phyloP scores from a whole-genome alignment of 2,888 invertebrate genomes.

The Abscondita cerata region DNA sequence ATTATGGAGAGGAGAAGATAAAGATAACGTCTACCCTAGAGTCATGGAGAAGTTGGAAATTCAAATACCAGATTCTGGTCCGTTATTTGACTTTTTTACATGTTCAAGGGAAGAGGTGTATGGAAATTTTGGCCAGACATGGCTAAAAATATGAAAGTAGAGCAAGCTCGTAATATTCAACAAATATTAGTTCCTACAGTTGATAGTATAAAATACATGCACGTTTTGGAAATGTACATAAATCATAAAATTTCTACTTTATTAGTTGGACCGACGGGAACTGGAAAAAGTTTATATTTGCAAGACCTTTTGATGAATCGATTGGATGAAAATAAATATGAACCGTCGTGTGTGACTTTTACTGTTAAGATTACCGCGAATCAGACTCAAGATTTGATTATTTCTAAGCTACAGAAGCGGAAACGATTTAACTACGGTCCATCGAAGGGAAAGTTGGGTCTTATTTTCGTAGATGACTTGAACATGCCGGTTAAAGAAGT shows the following conservation, averaged over 20 bases:
- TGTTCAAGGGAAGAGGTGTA: conserved; percentile 77
- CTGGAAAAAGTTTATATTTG: conserved; percentile 84
- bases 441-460: conserved; percentile 70
- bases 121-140: conserved; percentile 90
- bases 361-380: conserved; percentile 83
- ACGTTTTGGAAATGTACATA: conserved; percentile 77
- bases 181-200: conserved; percentile 83
- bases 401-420: conserved; percentile 73
- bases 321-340: conserved; percentile 71
- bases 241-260: conserved; percentile 71
- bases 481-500: conserved; percentile 85
- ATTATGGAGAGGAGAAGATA: conserved; percentile 61
- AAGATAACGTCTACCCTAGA: conserved; percentile 63
- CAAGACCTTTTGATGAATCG: conserved; percentile 75
- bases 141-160: conserved; percentile 68
- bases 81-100: conserved; percentile 83
- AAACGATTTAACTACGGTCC: conserved; percentile 80
- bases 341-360: conserved; percentile 82
- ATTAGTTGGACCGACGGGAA: conserved; percentile 83
- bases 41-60: conserved; percentile 74
- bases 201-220: conserved; percentile 83
- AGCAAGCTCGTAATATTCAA: conserved; percentile 70
- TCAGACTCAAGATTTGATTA: conserved; percentile 80
- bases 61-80: conserved; percentile 77
- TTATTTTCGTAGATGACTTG: conserved; percentile 87